Evolutionary conservation across 2,888 invertebrate species (phyloP).

Genomic region (Dasysyrphus albostriatus): DNA sequence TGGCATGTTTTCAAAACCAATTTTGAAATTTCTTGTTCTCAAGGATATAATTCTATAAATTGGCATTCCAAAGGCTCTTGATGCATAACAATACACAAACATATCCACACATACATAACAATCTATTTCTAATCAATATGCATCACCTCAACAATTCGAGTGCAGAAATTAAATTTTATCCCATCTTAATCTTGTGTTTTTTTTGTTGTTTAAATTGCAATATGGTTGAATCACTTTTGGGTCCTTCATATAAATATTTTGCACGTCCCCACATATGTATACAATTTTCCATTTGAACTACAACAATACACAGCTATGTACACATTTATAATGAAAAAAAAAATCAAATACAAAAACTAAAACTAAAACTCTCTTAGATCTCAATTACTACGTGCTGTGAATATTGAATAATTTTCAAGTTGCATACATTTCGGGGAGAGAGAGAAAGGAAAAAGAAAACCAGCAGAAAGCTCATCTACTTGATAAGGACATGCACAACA

Average conservation of each 20-base stretch:
- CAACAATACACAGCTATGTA: constrained; percentile 15
- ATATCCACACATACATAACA: background rate
- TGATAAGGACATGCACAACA: constrained; percentile 24
- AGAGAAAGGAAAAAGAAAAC: background rate
- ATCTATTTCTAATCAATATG: constrained; percentile 40
- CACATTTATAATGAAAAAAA: constrained; percentile 4
- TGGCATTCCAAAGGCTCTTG: background rate
- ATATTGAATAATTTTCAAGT: constrained; percentile 63
- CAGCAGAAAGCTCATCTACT: constrained; percentile 14
- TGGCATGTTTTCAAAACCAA: background rate
- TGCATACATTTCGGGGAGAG: constrained; percentile 35
- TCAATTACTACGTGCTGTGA: constrained; percentile 71
- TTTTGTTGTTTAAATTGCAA: background rate
- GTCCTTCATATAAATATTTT: constrained; percentile 30
- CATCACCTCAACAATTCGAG: constrained; percentile 30
- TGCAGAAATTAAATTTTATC: constrained; percentile 60
- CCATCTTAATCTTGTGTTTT: constrained; percentile 9
- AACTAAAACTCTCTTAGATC: constrained; percentile 71
- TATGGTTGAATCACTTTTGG: constrained; percentile 38
- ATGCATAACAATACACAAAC: background rate
- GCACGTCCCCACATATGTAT: constrained; percentile 15
- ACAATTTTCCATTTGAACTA: constrained; percentile 59
- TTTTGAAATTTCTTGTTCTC: background rate
- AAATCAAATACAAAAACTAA: constrained; percentile 41
- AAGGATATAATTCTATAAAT: background rate